A percentile compares a stretch with the other conserved stretches of the same genome.
These are phyloP conservation scores for Drosophila pallidifrons DNA, from an alignment of 1,140 invertebrate species.

Conservation along the genomic window DNA sequence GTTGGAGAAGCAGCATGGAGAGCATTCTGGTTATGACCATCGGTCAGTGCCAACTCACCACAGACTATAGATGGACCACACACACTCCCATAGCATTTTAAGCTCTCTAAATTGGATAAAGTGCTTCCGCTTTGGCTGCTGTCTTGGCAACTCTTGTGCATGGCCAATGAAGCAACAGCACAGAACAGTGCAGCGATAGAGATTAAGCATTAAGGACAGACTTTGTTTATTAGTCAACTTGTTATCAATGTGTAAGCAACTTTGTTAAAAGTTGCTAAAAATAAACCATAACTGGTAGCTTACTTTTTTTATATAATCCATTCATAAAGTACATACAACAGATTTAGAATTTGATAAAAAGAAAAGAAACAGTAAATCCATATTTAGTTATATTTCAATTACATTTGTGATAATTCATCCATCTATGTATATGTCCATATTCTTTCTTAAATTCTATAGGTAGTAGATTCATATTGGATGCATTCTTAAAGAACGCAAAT, in stretches of 20 bases:
- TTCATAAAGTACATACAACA: no score
- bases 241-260: conserved; percentile 21
- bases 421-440: no score
- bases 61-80: conserved; percentile 1
- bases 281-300: neutral
- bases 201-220: conserved; percentile 16
- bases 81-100: conserved; percentile 47
- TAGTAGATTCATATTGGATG: no score
- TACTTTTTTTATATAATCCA: no score
- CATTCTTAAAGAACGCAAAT: no score
- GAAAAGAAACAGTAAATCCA: no score
- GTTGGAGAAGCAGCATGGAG: neutral
- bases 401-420: no score
- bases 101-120: conserved; percentile 82
- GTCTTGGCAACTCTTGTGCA: conserved; percentile 66
- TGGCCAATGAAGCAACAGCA: conserved; percentile 1
- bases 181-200: conserved; percentile 9
- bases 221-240: conserved; percentile 60
- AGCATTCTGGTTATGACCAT: conserved; percentile 63
- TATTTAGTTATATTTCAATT: no score
- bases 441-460: no score
- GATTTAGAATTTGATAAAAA: no score
- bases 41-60: conserved; percentile 57
- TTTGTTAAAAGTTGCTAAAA: neutral
- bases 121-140: conserved; percentile 61